Evolutionary conservation across 2,888 invertebrate genomes (phyloP).

Genomic region (Tortrix viridana): DNA sequence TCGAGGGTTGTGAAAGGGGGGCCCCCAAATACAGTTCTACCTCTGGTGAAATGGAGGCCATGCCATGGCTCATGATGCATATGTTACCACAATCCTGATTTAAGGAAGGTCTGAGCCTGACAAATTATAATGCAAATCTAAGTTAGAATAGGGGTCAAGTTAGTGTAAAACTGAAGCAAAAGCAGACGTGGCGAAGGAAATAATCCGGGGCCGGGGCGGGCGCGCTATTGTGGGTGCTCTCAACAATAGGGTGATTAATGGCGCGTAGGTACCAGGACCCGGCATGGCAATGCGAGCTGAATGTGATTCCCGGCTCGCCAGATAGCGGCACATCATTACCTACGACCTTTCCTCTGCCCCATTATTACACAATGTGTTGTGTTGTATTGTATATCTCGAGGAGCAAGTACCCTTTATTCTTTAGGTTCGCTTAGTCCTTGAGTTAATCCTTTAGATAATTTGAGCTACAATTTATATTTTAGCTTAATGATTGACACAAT

Average conservation of each 20-base stretch:
- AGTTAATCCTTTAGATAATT: neutral
- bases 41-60: no score
- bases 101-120: conserved; percentile 15
- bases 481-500: no score
- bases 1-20: no score
- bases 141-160: conserved; percentile 27
- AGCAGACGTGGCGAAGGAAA: conserved; percentile 27
- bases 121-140: conserved; percentile 24
- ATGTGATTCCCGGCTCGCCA: conserved; percentile 12
- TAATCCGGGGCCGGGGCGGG: conserved; percentile 22
- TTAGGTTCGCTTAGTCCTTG: neutral
- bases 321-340: conserved; percentile 4
- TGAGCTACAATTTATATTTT: neutral
- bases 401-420: neutral
- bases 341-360: conserved; percentile 18
- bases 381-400: neutral
- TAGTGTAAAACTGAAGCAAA: conserved; percentile 30
- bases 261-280: conserved; percentile 21
- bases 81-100: neutral
- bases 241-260: conserved; percentile 38
- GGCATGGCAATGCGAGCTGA: conserved; percentile 23
- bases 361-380: conserved; percentile 21
- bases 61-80: no score
- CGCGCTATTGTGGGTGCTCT: conserved; percentile 25
- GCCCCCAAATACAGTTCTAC: no score